Percentiles rank a stretch among this genome's conserved stretches.
These are phyloP conservation scores for Trichechus manatus DNA, from an alignment of 2,113 vertebrate genomes.

Conservation along the genomic window DNA sequence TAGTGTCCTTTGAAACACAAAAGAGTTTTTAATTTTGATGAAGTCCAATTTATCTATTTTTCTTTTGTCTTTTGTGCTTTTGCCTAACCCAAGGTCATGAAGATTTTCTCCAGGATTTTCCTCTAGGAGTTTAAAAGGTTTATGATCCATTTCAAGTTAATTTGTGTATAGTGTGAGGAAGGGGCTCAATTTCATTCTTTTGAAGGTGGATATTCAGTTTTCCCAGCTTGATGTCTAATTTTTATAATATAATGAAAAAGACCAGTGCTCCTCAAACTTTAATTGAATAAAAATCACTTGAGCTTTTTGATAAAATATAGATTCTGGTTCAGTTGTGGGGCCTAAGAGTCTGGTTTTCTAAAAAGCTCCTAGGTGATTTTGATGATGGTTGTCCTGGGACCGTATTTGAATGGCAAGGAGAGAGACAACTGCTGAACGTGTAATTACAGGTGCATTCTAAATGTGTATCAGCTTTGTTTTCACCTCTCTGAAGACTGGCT, in stretches of 20 bases:
- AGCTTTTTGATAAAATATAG: neutral
- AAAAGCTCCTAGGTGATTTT: neutral
- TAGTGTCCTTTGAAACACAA: neutral
- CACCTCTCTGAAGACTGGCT: neutral
- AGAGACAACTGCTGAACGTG: neutral
- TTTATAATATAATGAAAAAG: neutral
- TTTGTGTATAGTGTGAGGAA: neutral
- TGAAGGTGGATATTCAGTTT: neutral
- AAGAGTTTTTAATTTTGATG: neutral
- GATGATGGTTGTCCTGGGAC: neutral
- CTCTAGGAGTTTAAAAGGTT: neutral
- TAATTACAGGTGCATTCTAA: conserved; percentile 9
- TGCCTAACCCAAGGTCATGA: neutral
- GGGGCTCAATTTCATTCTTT: neutral
- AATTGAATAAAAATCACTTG: neutral
- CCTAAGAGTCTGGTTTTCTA: neutral
- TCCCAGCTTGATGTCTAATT: neutral
- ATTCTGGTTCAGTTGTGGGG: neutral
- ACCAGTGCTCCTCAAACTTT: neutral
- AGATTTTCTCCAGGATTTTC: neutral
- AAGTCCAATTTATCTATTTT: neutral
- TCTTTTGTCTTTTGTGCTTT: neutral
- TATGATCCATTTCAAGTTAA: neutral
- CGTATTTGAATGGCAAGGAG: neutral
- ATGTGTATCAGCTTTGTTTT: neutral